Base-by-base conservation (phyloP, 2,888 invertebrate genomes). In the Scrobipalpa atriplicella region DNA sequence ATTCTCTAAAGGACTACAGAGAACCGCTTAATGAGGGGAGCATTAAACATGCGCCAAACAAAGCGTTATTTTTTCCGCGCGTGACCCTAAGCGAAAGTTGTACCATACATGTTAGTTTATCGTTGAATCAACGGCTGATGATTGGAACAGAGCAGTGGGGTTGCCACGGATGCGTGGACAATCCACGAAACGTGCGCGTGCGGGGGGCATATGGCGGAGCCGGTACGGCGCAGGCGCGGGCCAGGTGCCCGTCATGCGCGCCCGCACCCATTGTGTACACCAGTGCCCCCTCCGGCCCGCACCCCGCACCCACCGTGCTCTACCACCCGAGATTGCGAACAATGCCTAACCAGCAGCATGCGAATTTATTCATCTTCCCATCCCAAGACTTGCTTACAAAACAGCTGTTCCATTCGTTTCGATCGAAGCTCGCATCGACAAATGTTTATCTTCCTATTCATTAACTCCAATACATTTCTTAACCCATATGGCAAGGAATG, bases 191-290 rank as follows among this genome's bases (percentile, higher is more conserved):
- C 11, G 58, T 68, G 68, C 69, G 69, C 70, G 65, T 73, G 73
- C 74, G 72, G 70, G 73, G 79, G 85, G 87, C 92, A 92, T 92
- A 92, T 91, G 92, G 90, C 84, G 78, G 78, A 84, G 86, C 89
- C 91, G 85, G 91, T 91, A 90, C 79, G 80, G 61, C 64, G 81
- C 58, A 58, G 54, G 58, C 58, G 58, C 84, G 8, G 79, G 81
- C 92, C 92, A 92, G 92, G 90, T 92, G 92, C 80, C 78, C 92
- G 92, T 92, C 90, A 92, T 90, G 92, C 90, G 89, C 90, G 85
- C 89, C 79, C 89, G 91, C 90, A 88, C 92, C 89, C 84, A 90
- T 92, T 92, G 90, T 91, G 75, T 78, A 56, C 70, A 70, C 71
- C 70, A 71, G 66, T 71, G 56, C 62, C 65, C 66, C 65, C 73